Base-by-base conservation (phyloP, 2,888 invertebrate genomes). In the Morpho achilles region DNA sequence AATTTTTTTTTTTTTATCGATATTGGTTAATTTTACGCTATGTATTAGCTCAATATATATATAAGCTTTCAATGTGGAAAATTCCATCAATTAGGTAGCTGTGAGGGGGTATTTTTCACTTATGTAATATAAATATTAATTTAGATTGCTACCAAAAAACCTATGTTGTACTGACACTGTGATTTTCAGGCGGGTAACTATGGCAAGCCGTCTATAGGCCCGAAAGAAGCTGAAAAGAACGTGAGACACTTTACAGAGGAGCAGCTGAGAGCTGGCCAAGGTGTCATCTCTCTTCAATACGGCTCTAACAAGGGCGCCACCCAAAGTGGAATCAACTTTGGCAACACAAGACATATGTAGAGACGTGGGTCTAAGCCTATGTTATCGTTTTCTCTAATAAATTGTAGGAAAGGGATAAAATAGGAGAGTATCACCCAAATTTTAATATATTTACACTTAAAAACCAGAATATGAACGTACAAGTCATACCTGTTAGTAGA, bases 241-340 rank as follows among this genome's bases (percentile, higher is more conserved):
- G 95, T 97, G 47, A 94, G 99, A 65, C 94, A 96, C 77, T 99
- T 99, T 91, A 94, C 96, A 9, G 97, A 98, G 56, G 99, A 99
- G 78, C 98, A 98, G 83, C 91, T 99, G 68, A 94, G 96, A 66
- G 98, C 98, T 9, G 97, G 98, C 0, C 96, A 98, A 76, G 95
- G 96, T 52, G 96, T 99, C 62, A 99, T 98, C 81, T 96, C 97
- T 56, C 93, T 98, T 59, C 99, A 99, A 82, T 98, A 98, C 85
- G 99, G 99, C 61, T 97, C 97, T 75, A 99, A 99, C 93, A 99
- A 99, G 88, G 99, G 99, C 40, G 99, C 99, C 72, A 98, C 92
- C 79, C 98, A 98, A 85, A 96, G 97, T 67, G 99, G 99, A 59
- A 97, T 98, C 82, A 99, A 96, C 86, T 97, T 99, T 75, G 99